phyloP scores from a whole-genome alignment of 2,113 vertebrate species.

The Spilogale gracilis region DNA sequence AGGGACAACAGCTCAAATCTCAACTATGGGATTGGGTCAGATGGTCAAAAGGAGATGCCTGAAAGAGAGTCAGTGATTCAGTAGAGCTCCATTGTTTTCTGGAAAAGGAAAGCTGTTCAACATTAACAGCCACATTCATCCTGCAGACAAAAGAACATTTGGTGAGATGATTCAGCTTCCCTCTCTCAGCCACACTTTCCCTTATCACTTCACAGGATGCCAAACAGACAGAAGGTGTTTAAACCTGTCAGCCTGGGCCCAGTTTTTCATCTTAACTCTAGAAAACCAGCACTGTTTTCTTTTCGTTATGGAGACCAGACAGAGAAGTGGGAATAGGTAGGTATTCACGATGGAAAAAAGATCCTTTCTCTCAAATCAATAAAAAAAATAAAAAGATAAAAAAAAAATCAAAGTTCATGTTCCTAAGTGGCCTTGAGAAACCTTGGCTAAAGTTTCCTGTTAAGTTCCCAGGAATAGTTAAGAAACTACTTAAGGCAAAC shows the following conservation, averaged over 20 bases:
- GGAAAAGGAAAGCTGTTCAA: background rate
- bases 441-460: conserved; percentile 56
- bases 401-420: conserved; percentile 46
- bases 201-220: conserved; percentile 65
- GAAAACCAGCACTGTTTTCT: conserved; percentile 13
- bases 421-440: conserved; percentile 30
- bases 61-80: conserved; percentile 34
- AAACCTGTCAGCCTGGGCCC: background rate
- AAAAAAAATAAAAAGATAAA: background rate
- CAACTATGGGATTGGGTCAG: conserved; percentile 20
- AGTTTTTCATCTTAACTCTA: conserved; percentile 15
- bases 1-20: conserved; percentile 61
- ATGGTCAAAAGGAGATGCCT: conserved; percentile 12
- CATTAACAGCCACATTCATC: conserved; percentile 59
- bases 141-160: conserved; percentile 56
- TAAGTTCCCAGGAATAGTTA: conserved; percentile 62
- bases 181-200: background rate
- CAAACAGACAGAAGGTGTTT: conserved; percentile 46
- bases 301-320: background rate
- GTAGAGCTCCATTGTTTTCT: conserved; percentile 54
- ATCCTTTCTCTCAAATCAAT: conserved; percentile 7
- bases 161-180: background rate
- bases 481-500: conserved; percentile 3
- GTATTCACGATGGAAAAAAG: background rate
- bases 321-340: background rate